Evolutionary conservation across 2,888 invertebrate genomes (phyloP).

Genomic region (Syrista parreyssii): DNA sequence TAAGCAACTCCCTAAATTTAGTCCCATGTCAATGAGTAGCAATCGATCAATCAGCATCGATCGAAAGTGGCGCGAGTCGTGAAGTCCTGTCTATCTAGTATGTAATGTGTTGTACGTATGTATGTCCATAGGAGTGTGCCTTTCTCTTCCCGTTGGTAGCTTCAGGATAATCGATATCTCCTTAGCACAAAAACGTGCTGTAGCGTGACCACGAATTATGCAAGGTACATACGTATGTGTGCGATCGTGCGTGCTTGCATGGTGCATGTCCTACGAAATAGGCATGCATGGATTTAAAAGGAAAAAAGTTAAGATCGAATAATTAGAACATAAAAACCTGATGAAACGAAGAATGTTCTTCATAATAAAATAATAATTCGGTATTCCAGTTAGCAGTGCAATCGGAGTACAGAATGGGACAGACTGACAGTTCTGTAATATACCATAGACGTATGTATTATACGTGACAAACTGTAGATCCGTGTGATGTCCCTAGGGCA

Average conservation of each 20-base stretch:
- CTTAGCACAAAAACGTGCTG: not conserved
- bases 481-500: not conserved
- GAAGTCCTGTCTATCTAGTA: not conserved
- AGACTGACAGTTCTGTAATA: not conserved
- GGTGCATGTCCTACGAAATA: not conserved
- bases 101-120: not conserved
- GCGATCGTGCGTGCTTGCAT: not conserved
- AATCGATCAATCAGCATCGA: not conserved
- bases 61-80: not conserved
- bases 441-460: not conserved
- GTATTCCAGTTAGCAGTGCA: not conserved
- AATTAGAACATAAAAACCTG: not conserved
- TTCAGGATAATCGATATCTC: not conserved
- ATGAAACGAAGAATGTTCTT: not conserved
- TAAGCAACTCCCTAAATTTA: not conserved
- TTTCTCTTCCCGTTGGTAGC: not conserved
- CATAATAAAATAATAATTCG: not conserved
- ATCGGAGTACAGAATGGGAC: not conserved
- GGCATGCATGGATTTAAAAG: not conserved
- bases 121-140: not conserved
- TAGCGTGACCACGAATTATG: not conserved
- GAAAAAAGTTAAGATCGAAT: not conserved
- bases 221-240: not conserved
- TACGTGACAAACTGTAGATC: not conserved
- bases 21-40: not conserved